Conservation (phyloP, 2,888 invertebrate genomes). For the Eumacrocentrus americanus region DNA sequence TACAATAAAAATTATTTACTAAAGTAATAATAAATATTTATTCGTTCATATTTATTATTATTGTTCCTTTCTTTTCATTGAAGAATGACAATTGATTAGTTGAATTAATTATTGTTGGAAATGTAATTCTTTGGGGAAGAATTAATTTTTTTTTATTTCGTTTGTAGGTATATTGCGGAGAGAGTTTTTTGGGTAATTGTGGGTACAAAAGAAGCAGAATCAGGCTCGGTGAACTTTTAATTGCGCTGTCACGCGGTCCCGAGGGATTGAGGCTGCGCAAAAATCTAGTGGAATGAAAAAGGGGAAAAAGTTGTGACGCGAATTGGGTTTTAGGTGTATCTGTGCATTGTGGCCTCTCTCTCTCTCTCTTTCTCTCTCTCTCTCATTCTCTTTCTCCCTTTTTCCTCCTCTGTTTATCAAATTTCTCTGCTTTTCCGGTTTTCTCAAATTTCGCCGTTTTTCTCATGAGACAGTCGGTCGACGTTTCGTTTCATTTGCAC, state of each 20-base stretch:
- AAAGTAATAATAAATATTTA: too few species aligned
- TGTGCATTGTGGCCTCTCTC: too few species aligned
- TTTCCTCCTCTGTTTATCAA: too few species aligned
- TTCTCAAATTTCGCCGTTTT: too few species aligned
- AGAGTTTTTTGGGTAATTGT: constrained; percentile 13
- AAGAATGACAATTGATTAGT: too few species aligned
- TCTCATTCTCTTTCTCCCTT: too few species aligned
- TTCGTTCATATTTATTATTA: too few species aligned
- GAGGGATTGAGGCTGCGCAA: neutral
- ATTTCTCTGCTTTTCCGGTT: too few species aligned
- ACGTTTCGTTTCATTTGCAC: constrained; percentile 22
- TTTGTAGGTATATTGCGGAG: neutral
- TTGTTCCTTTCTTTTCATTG: too few species aligned
- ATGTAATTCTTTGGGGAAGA: neutral
- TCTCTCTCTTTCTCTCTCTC: too few species aligned
- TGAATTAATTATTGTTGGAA: neutral
- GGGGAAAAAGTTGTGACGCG: constrained; percentile 15
- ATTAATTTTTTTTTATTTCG: constrained; percentile 1
- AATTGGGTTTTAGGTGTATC: constrained; percentile 21
- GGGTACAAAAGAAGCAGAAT: constrained; percentile 14
- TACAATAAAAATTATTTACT: too few species aligned
- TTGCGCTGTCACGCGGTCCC: constrained; percentile 19
- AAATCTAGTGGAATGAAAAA: constrained; percentile 10
- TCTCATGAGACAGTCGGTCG: constrained; percentile 18
- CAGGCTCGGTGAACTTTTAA: constrained; percentile 24